Evolutionary conservation across 2,888 invertebrate species (phyloP), one percentile per base, ranked within the genome.

Genomic region (Cheilosia urbana): DNA sequence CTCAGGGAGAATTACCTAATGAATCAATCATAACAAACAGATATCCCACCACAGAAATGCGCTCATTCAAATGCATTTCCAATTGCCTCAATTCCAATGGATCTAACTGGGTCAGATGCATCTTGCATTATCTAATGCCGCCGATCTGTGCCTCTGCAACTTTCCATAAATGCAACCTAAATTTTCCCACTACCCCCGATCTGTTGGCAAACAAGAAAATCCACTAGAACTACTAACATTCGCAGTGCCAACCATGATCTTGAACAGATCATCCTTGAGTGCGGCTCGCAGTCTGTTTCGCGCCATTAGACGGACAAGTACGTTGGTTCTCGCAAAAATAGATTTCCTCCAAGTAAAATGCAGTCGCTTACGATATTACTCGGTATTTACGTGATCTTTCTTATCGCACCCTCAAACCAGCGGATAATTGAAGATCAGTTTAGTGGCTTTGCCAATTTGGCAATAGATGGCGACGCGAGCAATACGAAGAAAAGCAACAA

Each of bases 91-190:
- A 34, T 79, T 69, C 79, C 79, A 75, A 47, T 40, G 53, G 7
- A 58, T 30, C 11, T 17, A 63, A 75, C 53, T 71, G 37, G 55
- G 62, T 79, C 55, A 58, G n/a, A 57, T 57, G n/a, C 47, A 11
- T 60, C 49, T 85, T 55, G 66, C 80, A 83, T 83, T 77, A 77
- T 57, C 77, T 77, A 82, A 77, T 45, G 60, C 13, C 19, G 34
- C n/a, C 19, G 34, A 60, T 17, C 55, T 17, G 13, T 24, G 13
- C 15, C 9, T 51, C 34, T n/a, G 21, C 42, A 79, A 84, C 84
- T 79, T 80, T 79, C 71, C 84, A 79, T 79, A 58, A 63, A 40
- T 62, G n/a, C 42, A 71, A 79, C 84, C 80, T 72, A 77, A 40
- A 80, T 76, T 58, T 37, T 49, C 45, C 27, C 27, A 40, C 58